A percentile compares a stretch with the other conserved stretches of the same genome.
Conservation (phyloP, 2,113 vertebrate species). For the Pseudonaja textilis region DNA sequence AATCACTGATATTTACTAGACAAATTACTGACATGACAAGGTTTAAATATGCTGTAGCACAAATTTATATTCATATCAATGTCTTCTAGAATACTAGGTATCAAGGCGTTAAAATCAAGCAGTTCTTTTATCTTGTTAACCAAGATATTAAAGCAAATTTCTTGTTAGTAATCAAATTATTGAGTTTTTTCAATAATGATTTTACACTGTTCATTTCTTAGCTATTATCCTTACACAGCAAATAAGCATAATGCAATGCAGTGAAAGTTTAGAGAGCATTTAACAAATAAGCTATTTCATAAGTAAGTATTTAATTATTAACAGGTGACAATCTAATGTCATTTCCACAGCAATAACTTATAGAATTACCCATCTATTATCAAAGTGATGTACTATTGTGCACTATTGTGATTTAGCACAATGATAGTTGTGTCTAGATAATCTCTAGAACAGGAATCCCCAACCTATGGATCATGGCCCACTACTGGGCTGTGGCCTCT, state of each 20-base stretch:
- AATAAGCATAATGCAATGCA: slow-evolving; percentile 46
- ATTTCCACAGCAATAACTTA: neutral
- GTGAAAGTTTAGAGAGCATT: slow-evolving; percentile 5
- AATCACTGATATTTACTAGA: slow-evolving; percentile 8
- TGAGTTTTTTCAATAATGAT: slow-evolving; percentile 54
- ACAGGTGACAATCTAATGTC: neutral
- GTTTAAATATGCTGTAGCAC: slow-evolving; percentile 36
- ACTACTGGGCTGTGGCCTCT: neutral
- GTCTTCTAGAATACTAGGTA: slow-evolving; percentile 39
- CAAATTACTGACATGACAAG: neutral
- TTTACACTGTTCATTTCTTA: slow-evolving; percentile 57
- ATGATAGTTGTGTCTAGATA: neutral
- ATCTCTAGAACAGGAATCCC: neutral
- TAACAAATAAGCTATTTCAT: slow-evolving; percentile 38
- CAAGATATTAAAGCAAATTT: slow-evolving; percentile 34
- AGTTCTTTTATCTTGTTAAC: slow-evolving; percentile 10
- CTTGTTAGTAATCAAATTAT: slow-evolving; percentile 56
- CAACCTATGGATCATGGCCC: neutral
- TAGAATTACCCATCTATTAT: neutral
- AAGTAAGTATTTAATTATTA: neutral
- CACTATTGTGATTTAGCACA: neutral
- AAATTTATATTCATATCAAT: slow-evolving; percentile 29
- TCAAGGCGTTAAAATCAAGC: neutral
- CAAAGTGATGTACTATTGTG: neutral
- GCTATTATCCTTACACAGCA: slow-evolving; percentile 49